Evolutionary conservation across 2,888 invertebrate species (phyloP), one percentile per base, ranked within the genome.

Genomic region (Erynnis tages): DNA sequence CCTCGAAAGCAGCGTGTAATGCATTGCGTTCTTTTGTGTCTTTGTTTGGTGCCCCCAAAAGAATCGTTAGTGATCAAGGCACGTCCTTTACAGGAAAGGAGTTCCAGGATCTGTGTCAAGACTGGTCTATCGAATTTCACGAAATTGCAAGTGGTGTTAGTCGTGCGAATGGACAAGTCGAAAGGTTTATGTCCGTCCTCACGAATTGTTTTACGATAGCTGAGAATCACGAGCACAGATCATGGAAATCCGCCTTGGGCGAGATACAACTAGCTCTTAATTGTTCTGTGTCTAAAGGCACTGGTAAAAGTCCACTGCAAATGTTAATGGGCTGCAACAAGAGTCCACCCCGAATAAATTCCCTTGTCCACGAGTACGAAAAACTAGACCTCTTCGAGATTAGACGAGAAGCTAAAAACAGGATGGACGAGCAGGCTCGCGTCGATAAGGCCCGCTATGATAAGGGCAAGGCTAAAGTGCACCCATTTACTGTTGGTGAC

Each of bases 151-250:
- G 55, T 44, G 58, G 57, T 25, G 44, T 54, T 14, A 59, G 56
- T 46, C 52, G 60, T 50, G 59, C 58, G 1, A 60, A 61, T 38
- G 60, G 62, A 2, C 61, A 63, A 38, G 59, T 57, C 0, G 60
- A 61, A 29, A 10, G 57, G 7, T 6, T 55, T 1, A 54, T 63
- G 53, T 50, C 46, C 0, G 60, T 59, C 1, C 34, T 62, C 4
- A 59, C 54, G 13, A 62, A 59, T 37, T 57, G 55, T 17, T 56
- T 62, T 16, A 59, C 57, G 0, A 45, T 57, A n/a, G 53, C 41
- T 14, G 55, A 57, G 40, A 55, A 61, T 32, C 53, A 53, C 2
- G 13, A 45, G 1, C 43, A 38, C 7, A 58, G 55, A 37, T 37
- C 48, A 13, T 62, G 60, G 60, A 59, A 55, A 35, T 32, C 49